A percentile compares a stretch with the other conserved stretches of the same genome.
Evolutionary conservation across 92 coral and sea anemone species (phyloP).

Genomic region (Paramuricea clavata): DNA sequence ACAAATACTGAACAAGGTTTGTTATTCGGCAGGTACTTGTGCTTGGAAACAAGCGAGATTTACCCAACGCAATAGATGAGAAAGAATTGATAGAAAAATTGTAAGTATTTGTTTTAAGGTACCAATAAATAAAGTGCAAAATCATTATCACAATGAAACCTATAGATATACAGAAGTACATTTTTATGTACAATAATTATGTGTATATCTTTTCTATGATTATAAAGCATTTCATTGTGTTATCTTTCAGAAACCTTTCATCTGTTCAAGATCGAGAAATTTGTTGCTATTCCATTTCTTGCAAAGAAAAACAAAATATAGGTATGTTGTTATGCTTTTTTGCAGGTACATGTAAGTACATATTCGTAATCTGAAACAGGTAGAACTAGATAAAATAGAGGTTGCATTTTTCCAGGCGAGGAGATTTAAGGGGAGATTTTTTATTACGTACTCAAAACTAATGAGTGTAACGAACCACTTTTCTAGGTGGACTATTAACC

Average conservation of each 20-base stretch:
- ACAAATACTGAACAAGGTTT: neutral
- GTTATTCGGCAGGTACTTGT: conserved; percentile 78
- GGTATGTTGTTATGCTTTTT: conserved; percentile 63
- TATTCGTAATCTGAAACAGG: neutral
- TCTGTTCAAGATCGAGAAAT: conserved; percentile 99
- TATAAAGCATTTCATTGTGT: neutral
- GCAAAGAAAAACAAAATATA: conserved; percentile 98
- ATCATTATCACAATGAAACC: no score
- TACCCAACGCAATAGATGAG: conserved; percentile 87
- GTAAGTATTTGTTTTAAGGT: conserved; percentile 89
- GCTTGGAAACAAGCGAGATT: conserved; percentile 94
- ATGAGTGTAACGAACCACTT: no score
- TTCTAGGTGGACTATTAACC: no score
- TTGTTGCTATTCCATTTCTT: conserved; percentile 97
- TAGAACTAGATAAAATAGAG: no score
- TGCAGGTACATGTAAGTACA: neutral
- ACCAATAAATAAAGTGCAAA: no score
- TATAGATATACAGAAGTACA: no score
- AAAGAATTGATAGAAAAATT: conserved; percentile 92
- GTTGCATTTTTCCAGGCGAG: no score
- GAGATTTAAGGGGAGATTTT: no score
- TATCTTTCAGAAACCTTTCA: conserved; percentile 82
- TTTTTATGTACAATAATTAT: neutral
- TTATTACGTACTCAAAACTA: no score
- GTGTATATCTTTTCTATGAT: no score